A percentile compares a stretch with the other conserved stretches of the same genome.
phyloP scores from a whole-genome alignment of 2,113 vertebrate genomes.

The Centropus unirufus region DNA sequence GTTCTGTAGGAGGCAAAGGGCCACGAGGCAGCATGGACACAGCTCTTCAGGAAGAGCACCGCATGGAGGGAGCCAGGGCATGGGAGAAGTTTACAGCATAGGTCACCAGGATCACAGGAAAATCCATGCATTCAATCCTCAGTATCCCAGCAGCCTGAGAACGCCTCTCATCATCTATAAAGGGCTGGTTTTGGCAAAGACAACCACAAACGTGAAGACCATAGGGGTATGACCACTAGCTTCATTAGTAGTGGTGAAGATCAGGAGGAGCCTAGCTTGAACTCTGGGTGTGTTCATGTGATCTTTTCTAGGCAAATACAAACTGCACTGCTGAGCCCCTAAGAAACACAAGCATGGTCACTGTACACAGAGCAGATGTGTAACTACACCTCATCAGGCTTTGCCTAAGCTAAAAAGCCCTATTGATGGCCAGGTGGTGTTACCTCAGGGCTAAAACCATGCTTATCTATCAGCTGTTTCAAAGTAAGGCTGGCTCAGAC shows the following conservation, averaged over 20 bases:
- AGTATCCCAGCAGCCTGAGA: background rate
- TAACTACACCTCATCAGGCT: background rate
- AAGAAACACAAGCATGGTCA: background rate
- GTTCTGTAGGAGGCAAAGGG: background rate
- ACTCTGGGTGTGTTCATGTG: background rate
- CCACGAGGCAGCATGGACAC: fast-evolving
- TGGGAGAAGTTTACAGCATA: background rate
- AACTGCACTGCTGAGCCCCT: background rate
- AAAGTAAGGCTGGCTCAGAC: background rate
- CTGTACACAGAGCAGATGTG: background rate
- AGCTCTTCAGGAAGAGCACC: background rate
- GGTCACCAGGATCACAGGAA: background rate
- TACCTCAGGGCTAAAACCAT: background rate
- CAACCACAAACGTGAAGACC: background rate
- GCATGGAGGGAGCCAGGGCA: background rate
- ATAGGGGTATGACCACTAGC: background rate
- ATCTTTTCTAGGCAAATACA: background rate
- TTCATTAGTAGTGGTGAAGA: background rate
- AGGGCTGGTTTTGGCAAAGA: background rate
- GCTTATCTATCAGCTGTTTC: background rate
- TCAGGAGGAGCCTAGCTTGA: background rate
- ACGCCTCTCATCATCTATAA: background rate
- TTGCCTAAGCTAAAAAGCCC: background rate
- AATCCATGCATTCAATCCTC: background rate
- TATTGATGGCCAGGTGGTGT: background rate